These are phyloP conservation scores for Lindbergichthys nudifrons DNA, from an alignment of 2,797 vertebrate species.

Conservation along the genomic window DNA sequence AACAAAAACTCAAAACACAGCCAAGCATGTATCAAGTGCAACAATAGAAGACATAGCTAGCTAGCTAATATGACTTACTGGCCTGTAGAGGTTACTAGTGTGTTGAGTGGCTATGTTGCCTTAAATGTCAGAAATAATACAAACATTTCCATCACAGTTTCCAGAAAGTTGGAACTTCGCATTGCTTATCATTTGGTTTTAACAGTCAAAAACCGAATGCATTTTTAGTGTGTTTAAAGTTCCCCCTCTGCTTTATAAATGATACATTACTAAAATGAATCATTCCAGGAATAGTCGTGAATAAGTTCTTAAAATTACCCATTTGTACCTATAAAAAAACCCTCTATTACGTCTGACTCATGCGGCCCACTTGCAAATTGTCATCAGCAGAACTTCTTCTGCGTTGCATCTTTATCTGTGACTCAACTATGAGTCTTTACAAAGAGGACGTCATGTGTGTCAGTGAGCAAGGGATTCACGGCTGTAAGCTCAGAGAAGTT, in stretches of 20 bases:
- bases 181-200: neutral
- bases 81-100: too few relatives aligned
- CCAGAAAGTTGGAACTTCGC: neutral
- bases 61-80: too few relatives aligned
- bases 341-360: neutral
- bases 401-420: slow-evolving; percentile 26
- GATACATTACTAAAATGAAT: neutral
- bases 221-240: neutral
- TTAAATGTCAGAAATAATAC: neutral
- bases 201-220: neutral
- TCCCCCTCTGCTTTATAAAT: neutral
- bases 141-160: neutral
- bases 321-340: slow-evolving; percentile 15
- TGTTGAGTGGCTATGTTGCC: too few relatives aligned
- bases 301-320: neutral
- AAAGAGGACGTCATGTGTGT: slow-evolving; percentile 59
- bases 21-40: too few relatives aligned
- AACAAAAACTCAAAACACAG: too few relatives aligned
- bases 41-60: too few relatives aligned
- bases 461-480: slow-evolving; percentile 51
- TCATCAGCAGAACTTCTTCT: slow-evolving; percentile 39
- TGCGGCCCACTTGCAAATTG: slow-evolving; percentile 34
- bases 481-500: slow-evolving; percentile 54
- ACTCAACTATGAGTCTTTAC: slow-evolving; percentile 49
- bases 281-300: neutral